Percentiles rank a stretch among this genome's conserved stretches.
Evolutionary conservation across 2,888 invertebrate genomes (phyloP).

Genomic region (Zele albiditarsus): DNA sequence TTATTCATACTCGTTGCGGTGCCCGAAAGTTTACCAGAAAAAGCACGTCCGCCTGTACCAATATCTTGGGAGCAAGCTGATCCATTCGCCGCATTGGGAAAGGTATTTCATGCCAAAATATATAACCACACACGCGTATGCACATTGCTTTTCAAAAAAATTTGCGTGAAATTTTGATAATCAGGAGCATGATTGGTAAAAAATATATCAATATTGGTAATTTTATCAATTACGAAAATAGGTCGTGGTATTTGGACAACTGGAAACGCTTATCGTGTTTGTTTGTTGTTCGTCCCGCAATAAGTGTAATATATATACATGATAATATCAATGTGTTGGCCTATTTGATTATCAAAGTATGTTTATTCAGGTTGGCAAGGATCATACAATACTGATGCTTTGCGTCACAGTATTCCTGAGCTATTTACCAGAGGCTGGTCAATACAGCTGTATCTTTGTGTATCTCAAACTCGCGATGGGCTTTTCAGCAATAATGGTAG

Average conservation of each 20-base stretch:
- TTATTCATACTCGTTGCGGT: constrained; percentile 98
- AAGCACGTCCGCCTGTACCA: constrained; percentile 83
- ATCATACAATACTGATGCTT: constrained; percentile 95
- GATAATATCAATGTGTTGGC: constrained; percentile 48
- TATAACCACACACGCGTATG: constrained; percentile 4
- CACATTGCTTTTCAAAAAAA: no score
- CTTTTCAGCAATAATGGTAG: constrained; percentile 95
- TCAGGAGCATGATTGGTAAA: background rate
- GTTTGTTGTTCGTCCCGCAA: background rate
- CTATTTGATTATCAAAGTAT: constrained; percentile 12
- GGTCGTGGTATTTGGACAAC: background rate
- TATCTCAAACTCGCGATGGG: constrained; percentile 98
- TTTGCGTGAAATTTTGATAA: no score
- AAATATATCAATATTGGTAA: background rate
- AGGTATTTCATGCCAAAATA: constrained; percentile 72
- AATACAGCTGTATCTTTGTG: constrained; percentile 99
- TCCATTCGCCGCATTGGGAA: constrained; percentile 84
- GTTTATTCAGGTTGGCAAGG: constrained; percentile 85
- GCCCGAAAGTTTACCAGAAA: constrained; percentile 98
- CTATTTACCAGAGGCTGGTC: constrained; percentile 98
- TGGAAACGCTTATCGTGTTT: background rate
- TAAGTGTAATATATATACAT: constrained; percentile 3
- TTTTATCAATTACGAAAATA: background rate
- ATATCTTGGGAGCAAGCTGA: constrained; percentile 99
- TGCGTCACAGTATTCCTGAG: constrained; percentile 98